Conservation (phyloP, 2,888 invertebrate genomes). For the Cataglyphis livida region DNA sequence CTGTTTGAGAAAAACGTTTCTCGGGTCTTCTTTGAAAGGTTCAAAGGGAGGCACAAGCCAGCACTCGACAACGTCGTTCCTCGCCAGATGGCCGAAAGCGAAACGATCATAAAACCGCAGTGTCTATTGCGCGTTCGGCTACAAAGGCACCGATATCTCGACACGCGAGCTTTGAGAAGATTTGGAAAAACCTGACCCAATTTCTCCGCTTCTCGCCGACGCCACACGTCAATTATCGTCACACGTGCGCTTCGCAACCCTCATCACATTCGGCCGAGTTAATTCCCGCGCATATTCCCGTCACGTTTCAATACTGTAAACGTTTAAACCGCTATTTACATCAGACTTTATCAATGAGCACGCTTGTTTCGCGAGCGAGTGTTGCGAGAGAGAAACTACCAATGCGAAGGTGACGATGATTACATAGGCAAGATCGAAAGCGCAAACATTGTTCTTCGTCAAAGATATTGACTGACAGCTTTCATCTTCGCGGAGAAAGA, state of each 20-base stretch:
- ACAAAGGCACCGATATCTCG: not conserved
- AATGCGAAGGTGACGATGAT: not conserved
- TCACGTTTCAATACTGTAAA: constrained; percentile 15
- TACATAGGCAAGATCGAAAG: constrained; percentile 7
- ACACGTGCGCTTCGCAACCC: constrained; percentile 20
- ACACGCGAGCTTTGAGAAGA: not conserved
- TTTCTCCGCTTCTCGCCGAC: not conserved
- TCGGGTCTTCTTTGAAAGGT: not conserved
- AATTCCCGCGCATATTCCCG: constrained; percentile 15
- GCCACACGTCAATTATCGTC: constrained; percentile 18
- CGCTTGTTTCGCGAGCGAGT: not conserved
- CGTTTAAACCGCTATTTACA: constrained; percentile 15
- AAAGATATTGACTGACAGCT: not conserved
- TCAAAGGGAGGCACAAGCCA: constrained; percentile 1
- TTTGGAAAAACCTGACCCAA: constrained; percentile 36
- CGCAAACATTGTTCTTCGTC: not conserved
- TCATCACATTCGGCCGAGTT: constrained; percentile 15
- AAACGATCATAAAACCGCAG: constrained; percentile 19
- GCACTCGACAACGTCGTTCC: not conserved
- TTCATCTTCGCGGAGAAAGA: not conserved
- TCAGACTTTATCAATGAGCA: not conserved
- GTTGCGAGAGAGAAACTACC: not conserved
- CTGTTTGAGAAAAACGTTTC: constrained; percentile 7
- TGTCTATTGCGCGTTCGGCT: not conserved
- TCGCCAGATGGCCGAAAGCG: constrained; percentile 21